Base-by-base conservation (phyloP, 2,113 vertebrate genomes). In the Ammodytes marinus region DNA sequence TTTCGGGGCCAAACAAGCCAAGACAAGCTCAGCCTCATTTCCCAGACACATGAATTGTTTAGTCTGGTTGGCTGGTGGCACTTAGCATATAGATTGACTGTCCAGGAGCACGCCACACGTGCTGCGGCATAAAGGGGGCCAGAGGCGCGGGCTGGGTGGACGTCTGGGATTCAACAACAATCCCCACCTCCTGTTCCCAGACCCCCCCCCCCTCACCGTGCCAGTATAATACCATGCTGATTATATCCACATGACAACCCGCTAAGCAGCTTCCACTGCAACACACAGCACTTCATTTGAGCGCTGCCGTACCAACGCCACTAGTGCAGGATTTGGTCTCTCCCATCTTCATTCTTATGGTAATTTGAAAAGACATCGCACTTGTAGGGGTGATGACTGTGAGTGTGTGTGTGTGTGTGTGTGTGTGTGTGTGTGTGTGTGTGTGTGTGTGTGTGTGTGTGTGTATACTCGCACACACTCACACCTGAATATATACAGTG, bases 41-140 rank as follows among this genome's bases (percentile, higher is more conserved):
- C 84, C 64, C 68, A 83, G 73, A 77, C 58, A 15, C 60, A 71
- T 63, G 74, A 84, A 77, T 78, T 83, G 86, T 91, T 90, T 87
- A 65, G 88, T 83, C 83, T 80, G 77, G 53, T 83, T 80, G 76
- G 69, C 80, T 40, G 49, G 74, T 69, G 15, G 78, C 79, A 86
- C 86, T 94, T 93, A 94, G 93, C 92, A 95, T 94, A 94, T 94
- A 94, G 92, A 94, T 93, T 81, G 92, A 71, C 77, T 90, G 81
- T 78, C 79, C 59, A 47, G 73, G 75, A 86, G 79, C 7, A 40
- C 72, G 70, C 37, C 43, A 70, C 27, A 27, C 27, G 27, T 10
- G 9, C 65, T n/a, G 77, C 77, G 49, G 84, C 69, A 65, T 35
- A 67, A 75, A 77, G 59, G 65, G 73, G 58, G 40, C 39, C 49